phyloP scores from a whole-genome alignment of 1,140 invertebrate genomes.

The Macrosteles quadrilineatus region DNA sequence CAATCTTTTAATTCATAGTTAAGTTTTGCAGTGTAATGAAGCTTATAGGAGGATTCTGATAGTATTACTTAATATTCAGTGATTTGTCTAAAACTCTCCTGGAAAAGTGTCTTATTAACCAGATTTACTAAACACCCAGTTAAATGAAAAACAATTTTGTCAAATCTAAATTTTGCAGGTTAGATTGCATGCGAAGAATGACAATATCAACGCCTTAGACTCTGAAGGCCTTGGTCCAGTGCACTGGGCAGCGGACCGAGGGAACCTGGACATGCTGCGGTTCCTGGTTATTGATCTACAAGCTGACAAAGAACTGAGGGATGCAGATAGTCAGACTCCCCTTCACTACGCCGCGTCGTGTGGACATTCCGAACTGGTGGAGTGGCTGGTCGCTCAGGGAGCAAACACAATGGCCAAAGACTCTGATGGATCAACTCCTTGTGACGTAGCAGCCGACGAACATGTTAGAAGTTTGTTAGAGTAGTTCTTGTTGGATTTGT shows the following conservation, averaged over 20 bases:
- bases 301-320: constrained; percentile 70
- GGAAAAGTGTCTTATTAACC: no score
- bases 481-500: no score
- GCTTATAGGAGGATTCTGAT: no score
- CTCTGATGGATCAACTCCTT: constrained; percentile 60
- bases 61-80: no score
- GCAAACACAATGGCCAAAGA: constrained; percentile 59
- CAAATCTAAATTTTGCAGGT: no score
- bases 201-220: constrained; percentile 49
- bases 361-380: constrained; percentile 69
- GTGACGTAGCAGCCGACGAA: constrained; percentile 62
- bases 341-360: constrained; percentile 84
- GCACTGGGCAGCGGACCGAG: constrained; percentile 88
- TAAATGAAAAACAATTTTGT: no score
- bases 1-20: no score
- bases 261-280: constrained; percentile 61
- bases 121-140: no score
- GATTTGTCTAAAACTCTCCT: no score
- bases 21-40: no score
- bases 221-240: constrained; percentile 72
- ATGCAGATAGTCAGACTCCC: constrained; percentile 79
- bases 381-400: constrained; percentile 61
- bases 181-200: constrained; percentile 50
- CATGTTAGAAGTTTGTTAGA: constrained; percentile 39
- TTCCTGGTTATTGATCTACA: constrained; percentile 57